Base-by-base conservation (phyloP, 1,140 invertebrate genomes). In the Ceratina calcarata region DNA sequence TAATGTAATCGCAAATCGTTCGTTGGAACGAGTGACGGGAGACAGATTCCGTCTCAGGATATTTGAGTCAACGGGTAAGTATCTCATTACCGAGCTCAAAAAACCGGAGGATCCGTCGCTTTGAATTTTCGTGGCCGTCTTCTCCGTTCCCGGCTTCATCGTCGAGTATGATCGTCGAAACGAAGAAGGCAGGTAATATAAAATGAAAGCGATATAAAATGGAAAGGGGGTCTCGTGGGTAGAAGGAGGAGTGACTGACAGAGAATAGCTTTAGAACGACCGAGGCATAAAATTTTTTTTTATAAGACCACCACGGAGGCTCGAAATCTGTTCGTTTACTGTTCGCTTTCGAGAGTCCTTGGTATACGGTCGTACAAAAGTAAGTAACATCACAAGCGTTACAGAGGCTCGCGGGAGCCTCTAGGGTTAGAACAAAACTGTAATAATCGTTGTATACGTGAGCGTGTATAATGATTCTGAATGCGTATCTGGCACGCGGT, bases 341-440 rank as follows among this genome's bases (percentile, higher is more conserved):
- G 0, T 60, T 60, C 64, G 66, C 55, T 84, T 88, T 89, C 90
- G 88, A 89, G 90, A 90, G 80, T 91, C 88, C 90, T 87, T 88
- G 82, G 86, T 87, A 65, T 45, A 45, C 51, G 77, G 65, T 85
- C 74, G 74, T 87, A 86, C 86, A 82, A 85, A 57, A 91, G 89
- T 92, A 93, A 93, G 88, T 91, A 93, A 93, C 86, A 93, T 93
- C 92, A 93, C 92, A 93, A 93, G 92, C 91, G 87, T 92, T 90
- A 88, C 88, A 86, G 86, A 79, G 87, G 86, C 83, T 87, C 75
- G 72, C 68, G 76, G 76, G 83, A 79, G 86, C 85, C 88, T 80
- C 88, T 86, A 87, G 86, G 87, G 68, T 78, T 91, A 90, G 90
- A 88, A 78, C 87, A 89, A 84, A 85, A 88, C n/a, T 80, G 82